Conservation (phyloP, 1,140 invertebrate species). For the Listronotus bonariensis region DNA sequence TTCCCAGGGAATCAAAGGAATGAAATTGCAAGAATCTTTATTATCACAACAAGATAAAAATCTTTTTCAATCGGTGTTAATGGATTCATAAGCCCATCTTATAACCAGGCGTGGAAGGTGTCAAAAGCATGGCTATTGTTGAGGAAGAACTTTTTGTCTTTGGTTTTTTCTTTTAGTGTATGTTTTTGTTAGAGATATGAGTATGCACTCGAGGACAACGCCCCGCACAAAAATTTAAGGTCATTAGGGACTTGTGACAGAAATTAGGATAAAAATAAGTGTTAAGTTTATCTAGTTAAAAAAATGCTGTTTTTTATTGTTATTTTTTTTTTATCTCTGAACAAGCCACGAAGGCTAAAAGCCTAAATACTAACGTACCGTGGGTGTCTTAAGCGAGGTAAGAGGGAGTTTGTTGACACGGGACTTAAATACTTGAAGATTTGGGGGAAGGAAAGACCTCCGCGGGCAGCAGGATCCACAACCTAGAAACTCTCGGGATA, state of each 20-base stretch:
- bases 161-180: conserved; percentile 17
- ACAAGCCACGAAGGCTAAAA: too few relatives aligned
- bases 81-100: conserved; percentile 34
- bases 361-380: too few relatives aligned
- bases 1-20: conserved; percentile 32
- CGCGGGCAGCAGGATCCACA: too few relatives aligned
- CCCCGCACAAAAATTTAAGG: conserved; percentile 17
- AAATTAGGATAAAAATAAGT: too few relatives aligned
- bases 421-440: too few relatives aligned
- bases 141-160: conserved; percentile 25
- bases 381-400: too few relatives aligned
- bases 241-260: conserved; percentile 2
- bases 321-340: too few relatives aligned
- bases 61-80: conserved; percentile 35
- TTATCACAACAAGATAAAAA: conserved; percentile 33
- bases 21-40: conserved; percentile 40
- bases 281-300: too few relatives aligned
- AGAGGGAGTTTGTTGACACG: too few relatives aligned
- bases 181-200: conserved; percentile 29
- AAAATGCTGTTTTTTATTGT: too few relatives aligned
- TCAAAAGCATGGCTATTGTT: conserved; percentile 35
- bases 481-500: too few relatives aligned
- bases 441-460: too few relatives aligned
- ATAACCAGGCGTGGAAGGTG: conserved; percentile 38
- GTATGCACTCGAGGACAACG: conserved; percentile 31